Base-by-base conservation (phyloP, 2,113 vertebrate genomes). In the Cyphomyrus plagiostoma region DNA sequence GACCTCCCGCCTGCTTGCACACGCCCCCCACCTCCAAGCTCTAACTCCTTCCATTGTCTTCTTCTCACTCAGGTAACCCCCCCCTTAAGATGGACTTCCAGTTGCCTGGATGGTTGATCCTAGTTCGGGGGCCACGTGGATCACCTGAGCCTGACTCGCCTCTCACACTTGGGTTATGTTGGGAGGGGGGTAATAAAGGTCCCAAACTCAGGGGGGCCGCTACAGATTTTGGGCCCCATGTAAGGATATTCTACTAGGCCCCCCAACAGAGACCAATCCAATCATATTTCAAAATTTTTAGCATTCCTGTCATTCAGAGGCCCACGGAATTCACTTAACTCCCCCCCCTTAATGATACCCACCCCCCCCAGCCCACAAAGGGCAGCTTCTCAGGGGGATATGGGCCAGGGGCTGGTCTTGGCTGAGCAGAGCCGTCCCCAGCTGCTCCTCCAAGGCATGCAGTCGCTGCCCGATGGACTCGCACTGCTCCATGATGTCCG, bases 361-460 rank as follows among this genome's bases (percentile, higher is more conserved):
- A 7, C 39, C 80, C n/a, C 1, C 77, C 11, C 52, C 26, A 5
- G 26, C 53, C 86, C 4, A 8, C 13, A 10, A 62, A 46, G 35
- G 35, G 15, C 9, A 13, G 39, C 87, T 21, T 66, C 9, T 48
- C 42, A 48, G 42, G 1, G 45, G 83, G 83, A 98, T 98, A 98
- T 98, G 96, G 93, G 97, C 94, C 91, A 97, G 94, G 88, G 92
- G 93, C 91, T 96, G 96, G 89, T 98, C 97, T 23, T 90, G 94
- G 91, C 94, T 96, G 82, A 94, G 92, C 50, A 96, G 89, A 0
- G 97, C 97, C 26, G 52, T 91, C 89, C 96, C 96, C 90, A 98
- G 94, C 82, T 97, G 96, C 26, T 97, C 96, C 93, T 98, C 98
- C 91, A 98, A 93, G 92, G 92, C 93, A 92, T 96, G 62, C 50